A percentile compares a stretch with the other conserved stretches of the same genome.
Evolutionary conservation across 2,113 vertebrate genomes (phyloP).

Genomic region (Cathartes aura): DNA sequence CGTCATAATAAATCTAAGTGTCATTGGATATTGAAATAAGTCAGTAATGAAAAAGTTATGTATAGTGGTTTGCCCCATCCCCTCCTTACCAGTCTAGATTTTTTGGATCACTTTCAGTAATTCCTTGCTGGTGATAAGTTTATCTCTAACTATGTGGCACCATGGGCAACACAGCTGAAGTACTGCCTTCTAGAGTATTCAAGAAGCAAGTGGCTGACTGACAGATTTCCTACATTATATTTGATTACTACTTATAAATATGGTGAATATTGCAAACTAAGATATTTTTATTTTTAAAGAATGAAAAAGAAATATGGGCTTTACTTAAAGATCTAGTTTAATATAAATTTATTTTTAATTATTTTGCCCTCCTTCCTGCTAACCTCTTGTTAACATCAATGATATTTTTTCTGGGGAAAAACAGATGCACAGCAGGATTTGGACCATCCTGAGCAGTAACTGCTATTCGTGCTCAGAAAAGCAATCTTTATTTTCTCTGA

Average conservation of each 20-base stretch:
- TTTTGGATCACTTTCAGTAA: background rate
- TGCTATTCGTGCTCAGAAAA: background rate
- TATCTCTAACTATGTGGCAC: background rate
- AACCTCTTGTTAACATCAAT: background rate
- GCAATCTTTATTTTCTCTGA: constrained; percentile 37
- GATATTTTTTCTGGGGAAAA: background rate
- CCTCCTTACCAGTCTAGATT: background rate
- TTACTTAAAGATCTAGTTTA: background rate
- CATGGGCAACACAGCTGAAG: background rate
- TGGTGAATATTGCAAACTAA: background rate
- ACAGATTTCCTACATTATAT: background rate
- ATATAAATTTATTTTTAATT: background rate
- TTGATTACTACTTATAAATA: background rate
- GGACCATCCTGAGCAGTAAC: background rate
- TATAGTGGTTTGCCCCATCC: background rate
- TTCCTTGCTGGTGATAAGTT: background rate
- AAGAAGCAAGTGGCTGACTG: background rate
- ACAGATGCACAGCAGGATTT: background rate
- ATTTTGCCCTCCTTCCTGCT: background rate
- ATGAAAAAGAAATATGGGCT: background rate
- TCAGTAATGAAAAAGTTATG: background rate
- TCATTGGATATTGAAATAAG: background rate
- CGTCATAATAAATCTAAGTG: background rate
- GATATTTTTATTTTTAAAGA: background rate
- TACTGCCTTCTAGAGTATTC: background rate